Conservation (phyloP, 2,797 vertebrate genomes). For the Molossus molossus region DNA sequence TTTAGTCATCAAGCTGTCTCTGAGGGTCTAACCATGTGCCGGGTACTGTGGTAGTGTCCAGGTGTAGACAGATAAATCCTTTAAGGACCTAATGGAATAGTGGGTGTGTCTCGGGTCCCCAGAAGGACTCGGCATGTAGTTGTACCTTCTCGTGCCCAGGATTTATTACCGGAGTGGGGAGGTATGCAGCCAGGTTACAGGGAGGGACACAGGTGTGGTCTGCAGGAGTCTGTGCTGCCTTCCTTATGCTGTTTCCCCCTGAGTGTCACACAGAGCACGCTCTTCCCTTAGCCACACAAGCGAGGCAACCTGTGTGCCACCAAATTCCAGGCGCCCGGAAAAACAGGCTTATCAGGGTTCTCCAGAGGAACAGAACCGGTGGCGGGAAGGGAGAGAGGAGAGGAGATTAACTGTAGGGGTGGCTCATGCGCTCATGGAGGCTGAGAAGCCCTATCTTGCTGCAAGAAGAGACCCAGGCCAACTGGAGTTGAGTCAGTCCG, state of each 20-base stretch:
- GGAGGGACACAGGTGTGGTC: accelerated
- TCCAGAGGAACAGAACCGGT: not conserved
- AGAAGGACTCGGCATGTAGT: accelerated
- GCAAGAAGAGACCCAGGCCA: not conserved
- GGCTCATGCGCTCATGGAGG: not conserved
- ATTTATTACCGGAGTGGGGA: accelerated
- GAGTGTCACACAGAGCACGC: not conserved
- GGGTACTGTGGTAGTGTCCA: not conserved
- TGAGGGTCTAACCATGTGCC: accelerated
- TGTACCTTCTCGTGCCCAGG: not conserved
- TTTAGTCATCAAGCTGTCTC: accelerated
- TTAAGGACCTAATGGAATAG: not conserved
- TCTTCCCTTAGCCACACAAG: not conserved
- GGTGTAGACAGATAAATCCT: not conserved
- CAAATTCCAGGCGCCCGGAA: not conserved
- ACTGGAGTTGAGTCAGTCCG: accelerated
- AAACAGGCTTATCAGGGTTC: not conserved
- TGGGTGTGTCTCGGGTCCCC: not conserved
- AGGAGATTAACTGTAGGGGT: not conserved
- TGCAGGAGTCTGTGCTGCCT: not conserved
- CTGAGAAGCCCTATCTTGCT: not conserved
- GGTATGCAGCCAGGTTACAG: too few species aligned
- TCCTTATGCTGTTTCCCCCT: accelerated
- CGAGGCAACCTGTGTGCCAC: accelerated
- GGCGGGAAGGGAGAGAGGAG: not conserved